phyloP scores from a whole-genome alignment of 2,113 vertebrate genomes.

The Balaeniceps rex region DNA sequence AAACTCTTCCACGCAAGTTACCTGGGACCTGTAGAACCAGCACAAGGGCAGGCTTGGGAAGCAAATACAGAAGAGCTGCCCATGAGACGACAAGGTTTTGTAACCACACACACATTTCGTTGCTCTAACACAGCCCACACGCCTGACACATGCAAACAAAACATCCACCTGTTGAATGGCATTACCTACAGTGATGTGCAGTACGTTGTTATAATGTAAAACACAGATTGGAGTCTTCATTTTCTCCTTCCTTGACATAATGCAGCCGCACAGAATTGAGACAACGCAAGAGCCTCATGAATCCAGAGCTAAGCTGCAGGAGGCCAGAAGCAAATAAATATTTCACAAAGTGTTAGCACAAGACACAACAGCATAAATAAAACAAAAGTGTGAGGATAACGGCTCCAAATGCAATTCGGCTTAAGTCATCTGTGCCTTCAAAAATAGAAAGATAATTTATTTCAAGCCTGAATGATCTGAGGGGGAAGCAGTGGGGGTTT shows the following conservation, averaged over 20 bases:
- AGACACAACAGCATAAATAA: conserved; percentile 64
- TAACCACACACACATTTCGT: neutral
- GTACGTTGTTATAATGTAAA: neutral
- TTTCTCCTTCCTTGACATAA: conserved; percentile 30
- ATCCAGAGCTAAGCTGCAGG: conserved; percentile 37
- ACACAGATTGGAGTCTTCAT: conserved; percentile 9
- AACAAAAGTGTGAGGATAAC: conserved; percentile 36
- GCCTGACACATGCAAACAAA: neutral
- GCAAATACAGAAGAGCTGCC: neutral
- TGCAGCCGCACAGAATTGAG: conserved; percentile 45
- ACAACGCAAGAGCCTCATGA: neutral
- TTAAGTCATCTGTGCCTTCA: conserved; percentile 61
- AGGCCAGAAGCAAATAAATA: conserved; percentile 67
- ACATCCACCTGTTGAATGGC: neutral
- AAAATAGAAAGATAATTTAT: conserved; percentile 62
- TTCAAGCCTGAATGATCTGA: neutral
- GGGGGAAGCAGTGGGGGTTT: neutral
- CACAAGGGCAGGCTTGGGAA: neutral
- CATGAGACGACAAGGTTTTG: neutral
- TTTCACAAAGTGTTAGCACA: conserved; percentile 64
- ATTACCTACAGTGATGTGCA: neutral
- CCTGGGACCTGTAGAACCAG: neutral
- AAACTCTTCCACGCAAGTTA: neutral
- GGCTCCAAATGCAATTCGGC: conserved; percentile 58
- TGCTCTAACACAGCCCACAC: neutral